These are phyloP conservation scores for Drosophila imparisetae DNA, from an alignment of 2,888 invertebrate genomes.

Conservation along the genomic window DNA sequence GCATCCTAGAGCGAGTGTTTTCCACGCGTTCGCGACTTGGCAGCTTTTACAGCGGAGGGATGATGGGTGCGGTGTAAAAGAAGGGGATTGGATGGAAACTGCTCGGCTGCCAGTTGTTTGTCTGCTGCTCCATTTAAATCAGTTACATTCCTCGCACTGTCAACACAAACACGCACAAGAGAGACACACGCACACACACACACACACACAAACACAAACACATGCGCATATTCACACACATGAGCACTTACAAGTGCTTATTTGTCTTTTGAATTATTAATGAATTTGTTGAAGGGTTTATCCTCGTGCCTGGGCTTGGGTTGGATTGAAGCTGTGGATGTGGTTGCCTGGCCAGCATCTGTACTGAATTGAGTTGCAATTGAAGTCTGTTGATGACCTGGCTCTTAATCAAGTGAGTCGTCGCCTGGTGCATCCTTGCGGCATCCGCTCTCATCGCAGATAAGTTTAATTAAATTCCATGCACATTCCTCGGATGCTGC, in stretches of 20 bases:
- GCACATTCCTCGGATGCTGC: constrained; percentile 25
- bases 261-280: constrained; percentile 84
- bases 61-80: not conserved
- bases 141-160: constrained; percentile 57
- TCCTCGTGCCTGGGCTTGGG: not conserved
- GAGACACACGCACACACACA: constrained; percentile 14
- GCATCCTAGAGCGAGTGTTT: constrained; percentile 5
- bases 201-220: not conserved
- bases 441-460: constrained; percentile 35
- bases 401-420: constrained; percentile 59
- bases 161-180: constrained; percentile 42
- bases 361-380: constrained; percentile 4
- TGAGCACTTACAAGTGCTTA: constrained; percentile 58
- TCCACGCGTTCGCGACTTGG: constrained; percentile 20
- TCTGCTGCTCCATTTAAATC: constrained; percentile 73
- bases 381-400: constrained; percentile 42
- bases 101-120: constrained; percentile 32
- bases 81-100: constrained; percentile 2
- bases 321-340: not conserved
- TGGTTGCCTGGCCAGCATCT: constrained; percentile 1
- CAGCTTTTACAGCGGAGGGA: not conserved
- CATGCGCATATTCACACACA: constrained; percentile 5
- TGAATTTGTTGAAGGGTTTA: constrained; percentile 69
- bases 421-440: constrained; percentile 14
- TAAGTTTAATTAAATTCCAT: constrained; percentile 73